phyloP scores from a whole-genome alignment of 2,797 vertebrate species.

The Chaetodon trifasciatus region DNA sequence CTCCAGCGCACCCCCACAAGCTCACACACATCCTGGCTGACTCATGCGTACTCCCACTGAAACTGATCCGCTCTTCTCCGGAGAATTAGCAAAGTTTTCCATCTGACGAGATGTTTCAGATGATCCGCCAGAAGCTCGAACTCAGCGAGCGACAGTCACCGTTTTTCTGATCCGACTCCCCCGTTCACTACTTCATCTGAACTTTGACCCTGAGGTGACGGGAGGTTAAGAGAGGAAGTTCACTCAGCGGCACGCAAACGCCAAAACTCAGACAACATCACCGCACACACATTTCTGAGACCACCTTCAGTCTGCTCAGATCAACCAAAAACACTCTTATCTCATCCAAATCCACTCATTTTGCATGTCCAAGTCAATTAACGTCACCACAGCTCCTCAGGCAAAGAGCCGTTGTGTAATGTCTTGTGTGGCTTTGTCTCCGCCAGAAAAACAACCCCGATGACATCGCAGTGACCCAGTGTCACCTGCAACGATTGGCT shows the following conservation, averaged over 20 bases:
- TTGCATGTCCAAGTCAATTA: too few relatives aligned
- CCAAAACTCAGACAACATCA: background rate
- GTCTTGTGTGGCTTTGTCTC: background rate
- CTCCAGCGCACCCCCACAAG: conserved; percentile 59
- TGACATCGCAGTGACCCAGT: background rate
- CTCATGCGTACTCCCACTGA: conserved; percentile 64
- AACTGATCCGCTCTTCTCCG: conserved; percentile 23
- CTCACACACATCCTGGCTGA: conserved; percentile 73
- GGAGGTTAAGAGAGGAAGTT: conserved; percentile 28
- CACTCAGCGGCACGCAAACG: background rate
- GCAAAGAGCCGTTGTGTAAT: background rate
- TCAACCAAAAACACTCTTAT: background rate
- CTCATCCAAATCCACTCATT: background rate
- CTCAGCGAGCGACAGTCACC: too few relatives aligned
- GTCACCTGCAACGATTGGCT: background rate
- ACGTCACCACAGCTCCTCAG: background rate
- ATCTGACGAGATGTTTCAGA: conserved; percentile 6
- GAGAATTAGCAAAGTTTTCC: conserved; percentile 28
- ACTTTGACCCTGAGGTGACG: conserved; percentile 36
- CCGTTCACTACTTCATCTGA: conserved; percentile 3
- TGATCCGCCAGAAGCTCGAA: too few relatives aligned
- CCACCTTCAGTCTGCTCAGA: background rate
- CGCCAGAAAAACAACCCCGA: background rate
- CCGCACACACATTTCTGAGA: background rate
- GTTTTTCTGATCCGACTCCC: too few relatives aligned